Evolutionary conservation across 1,140 invertebrate genomes (phyloP).

Genomic region (Aphaenogaster rudis): DNA sequence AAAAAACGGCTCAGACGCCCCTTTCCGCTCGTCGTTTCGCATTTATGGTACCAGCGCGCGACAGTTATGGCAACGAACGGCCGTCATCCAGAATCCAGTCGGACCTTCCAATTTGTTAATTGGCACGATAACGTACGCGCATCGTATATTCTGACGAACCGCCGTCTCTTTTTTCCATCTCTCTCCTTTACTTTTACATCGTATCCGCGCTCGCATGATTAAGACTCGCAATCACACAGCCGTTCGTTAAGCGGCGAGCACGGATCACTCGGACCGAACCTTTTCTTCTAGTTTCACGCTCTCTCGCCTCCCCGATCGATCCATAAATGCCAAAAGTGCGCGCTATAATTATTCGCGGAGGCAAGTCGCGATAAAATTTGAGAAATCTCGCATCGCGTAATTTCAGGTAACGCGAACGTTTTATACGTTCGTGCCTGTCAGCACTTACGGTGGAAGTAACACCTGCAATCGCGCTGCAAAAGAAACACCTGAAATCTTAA

Average conservation of each 20-base stretch:
- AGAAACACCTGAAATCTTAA: not conserved
- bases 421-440: conserved; percentile 34
- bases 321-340: not conserved
- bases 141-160: conserved; percentile 35
- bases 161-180: conserved; percentile 29
- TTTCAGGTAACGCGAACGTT: not conserved
- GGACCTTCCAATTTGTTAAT: conserved; percentile 82
- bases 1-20: conserved; percentile 16
- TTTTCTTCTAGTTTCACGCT: not conserved
- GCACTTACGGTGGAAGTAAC: conserved; percentile 33
- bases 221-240: conserved; percentile 59
- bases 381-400: conserved; percentile 6
- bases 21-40: conserved; percentile 58
- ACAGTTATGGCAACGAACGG: conserved; percentile 81
- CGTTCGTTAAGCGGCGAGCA: conserved; percentile 21
- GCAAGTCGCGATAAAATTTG: conserved; percentile 6
- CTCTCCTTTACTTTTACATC: conserved; percentile 1
- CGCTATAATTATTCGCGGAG: conserved; percentile 11
- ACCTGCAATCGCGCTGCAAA: not conserved
- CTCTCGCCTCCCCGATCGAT: not conserved
- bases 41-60: conserved; percentile 76
- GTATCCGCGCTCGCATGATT: conserved; percentile 54
- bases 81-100: conserved; percentile 73
- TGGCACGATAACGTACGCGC: conserved; percentile 80
- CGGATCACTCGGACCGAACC: conserved; percentile 7